Evolutionary conservation across 2,113 vertebrate genomes (phyloP), one percentile per base, ranked within the genome.

Genomic region (Glaucomys volans): DNA sequence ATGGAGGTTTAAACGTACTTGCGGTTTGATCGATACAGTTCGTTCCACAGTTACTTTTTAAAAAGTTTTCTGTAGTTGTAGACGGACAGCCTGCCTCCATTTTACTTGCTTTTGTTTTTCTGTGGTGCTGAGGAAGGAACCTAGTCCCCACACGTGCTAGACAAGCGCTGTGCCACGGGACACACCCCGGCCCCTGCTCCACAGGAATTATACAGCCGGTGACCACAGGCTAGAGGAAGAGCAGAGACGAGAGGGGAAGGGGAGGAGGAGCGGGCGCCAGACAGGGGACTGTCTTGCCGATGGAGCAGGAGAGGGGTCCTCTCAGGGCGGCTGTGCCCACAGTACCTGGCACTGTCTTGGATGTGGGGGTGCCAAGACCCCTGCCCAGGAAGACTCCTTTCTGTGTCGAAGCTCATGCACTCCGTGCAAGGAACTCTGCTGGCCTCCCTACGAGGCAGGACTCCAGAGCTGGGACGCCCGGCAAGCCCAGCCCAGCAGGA

Each of bases 401-500:
- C 72, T 59, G 0, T 59, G 72, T 90, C 72, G 66, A 5, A 24
- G 40, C 35, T 72, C 88, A 5, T 35, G 35, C 71, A 50, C 12
- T 11, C 75, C 16, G 4, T 26, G 28, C 47, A 10, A 16, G 32
- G 54, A 37, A 2, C 28, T 11, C 17, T 22, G 18, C 28, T 42
- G 2, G 7, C 64, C 24, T 74, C 44, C 47, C 17, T 6, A 14
- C 17, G 5, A 71, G 64, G 26, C 11, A 2, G 54, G 24, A 20
- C 52, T 84, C 44, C 4, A 1, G 52, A 44, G 44, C 20, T 0
- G 50, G 37, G 30, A 62, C 5, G 0, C 28, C 24, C 1, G 26
- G 2, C 4, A 42, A 1, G 67, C 35, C 37, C 18, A 0, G 0
- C 0, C 3, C 54, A 52, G 54, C 8, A 7, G n/a, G 35, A 22